phyloP scores from a whole-genome alignment of 2,797 vertebrate genomes.

The Sorex maritimensis region DNA sequence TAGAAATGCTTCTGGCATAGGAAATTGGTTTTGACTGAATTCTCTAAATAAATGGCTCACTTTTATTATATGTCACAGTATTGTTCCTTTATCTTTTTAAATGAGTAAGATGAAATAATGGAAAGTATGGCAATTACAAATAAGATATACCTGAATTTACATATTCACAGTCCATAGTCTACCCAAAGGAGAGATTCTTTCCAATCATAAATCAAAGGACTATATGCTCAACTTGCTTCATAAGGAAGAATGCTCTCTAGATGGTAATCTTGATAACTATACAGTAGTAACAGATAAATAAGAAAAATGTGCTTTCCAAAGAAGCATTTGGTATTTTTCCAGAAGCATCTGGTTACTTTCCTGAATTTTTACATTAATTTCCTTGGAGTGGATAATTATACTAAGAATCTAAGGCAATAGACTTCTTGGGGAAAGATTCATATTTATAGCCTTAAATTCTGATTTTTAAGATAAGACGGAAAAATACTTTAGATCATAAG shows the following conservation, averaged over 20 bases:
- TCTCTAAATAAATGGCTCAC: neutral
- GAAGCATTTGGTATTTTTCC: conserved; percentile 62
- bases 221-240: conserved; percentile 21
- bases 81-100: conserved; percentile 50
- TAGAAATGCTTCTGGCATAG: conserved; percentile 21
- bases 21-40: conserved; percentile 43
- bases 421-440: neutral
- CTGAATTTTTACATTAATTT: conserved; percentile 67
- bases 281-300: conserved; percentile 4
- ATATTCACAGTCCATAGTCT: neutral
- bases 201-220: conserved; percentile 34
- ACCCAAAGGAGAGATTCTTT: conserved; percentile 40
- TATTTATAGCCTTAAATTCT: conserved; percentile 53
- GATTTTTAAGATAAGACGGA: conserved; percentile 34
- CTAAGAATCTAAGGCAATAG: conserved; percentile 23
- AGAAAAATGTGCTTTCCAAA: conserved; percentile 54
- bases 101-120: conserved; percentile 14
- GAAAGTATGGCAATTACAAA: conserved; percentile 35
- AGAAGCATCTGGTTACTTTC: conserved; percentile 19
- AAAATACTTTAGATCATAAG: conserved; percentile 44
- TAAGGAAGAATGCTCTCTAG: conserved; percentile 61
- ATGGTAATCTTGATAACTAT: conserved; percentile 44
- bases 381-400: conserved; percentile 6
- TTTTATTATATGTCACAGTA: conserved; percentile 42
- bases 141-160: neutral